Base-by-base conservation (phyloP, 2,888 invertebrate genomes). In the Oxystoma pomonae region DNA sequence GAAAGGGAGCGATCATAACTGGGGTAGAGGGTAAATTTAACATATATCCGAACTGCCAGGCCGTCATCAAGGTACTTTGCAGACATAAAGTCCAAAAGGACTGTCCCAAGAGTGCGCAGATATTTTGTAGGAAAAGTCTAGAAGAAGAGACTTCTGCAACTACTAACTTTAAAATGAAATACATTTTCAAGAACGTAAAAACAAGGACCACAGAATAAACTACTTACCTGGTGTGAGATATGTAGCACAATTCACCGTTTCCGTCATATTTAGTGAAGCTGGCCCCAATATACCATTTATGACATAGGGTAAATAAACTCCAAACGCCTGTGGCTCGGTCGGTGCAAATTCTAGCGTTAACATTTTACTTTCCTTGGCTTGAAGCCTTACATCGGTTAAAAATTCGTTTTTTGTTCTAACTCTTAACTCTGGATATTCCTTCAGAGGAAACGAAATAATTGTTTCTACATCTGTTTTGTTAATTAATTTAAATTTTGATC, bases 281-380 rank as follows among this genome's bases (percentile, higher is more conserved):
- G 87, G 87, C 0, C 87, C 87, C 57, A 87, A 69, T 53, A 87
- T 73, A 60, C 80, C 81, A 70, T 88, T 88, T 17, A 87, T 77
- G 70, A 84, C 79, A 64, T 86, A 81, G 0, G 88, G 87, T 59
- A 87, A 77, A 68, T 80, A 84, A 74, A 87, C 84, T 59, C 83
- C 82, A 71, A 85, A 86, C 64, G 84, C 84, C 66, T 79, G 76
- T 1, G 81, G 70, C 61, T 83, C 80, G 9, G 72, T 67, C 0
- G 83, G 82, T 51, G 68, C 66, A 63, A 82, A 82, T 65, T 81
- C 79, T 1, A 83, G 64, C 65, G 74, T 79, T 9, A 83, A 69
- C 1, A 72, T 69, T 58, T 69, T 72, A 0, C 65, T 69, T 57
- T 74, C 73, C 0, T 72, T 70, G 1, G 80, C 73, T 1, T 66